Base-by-base conservation (phyloP, 2,888 invertebrate genomes). In the Magallana nippona region DNA sequence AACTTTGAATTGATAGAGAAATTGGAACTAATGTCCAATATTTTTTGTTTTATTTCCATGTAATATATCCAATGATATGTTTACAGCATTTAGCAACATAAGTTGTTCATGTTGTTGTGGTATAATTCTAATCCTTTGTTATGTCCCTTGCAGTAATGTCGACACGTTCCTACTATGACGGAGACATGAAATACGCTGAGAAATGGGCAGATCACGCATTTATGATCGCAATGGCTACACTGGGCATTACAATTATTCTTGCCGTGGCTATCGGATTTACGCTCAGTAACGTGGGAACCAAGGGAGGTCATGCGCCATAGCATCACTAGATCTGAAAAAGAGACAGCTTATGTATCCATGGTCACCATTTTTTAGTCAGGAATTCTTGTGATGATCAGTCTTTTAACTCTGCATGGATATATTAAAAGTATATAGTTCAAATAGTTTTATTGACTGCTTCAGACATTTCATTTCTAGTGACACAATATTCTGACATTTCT, bases 181-280 rank as follows among this genome's bases (percentile, higher is more conserved):
- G 91, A n/a, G 92, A 92, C 83, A 63, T 91, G 27, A 88, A 88
- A 55, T 91, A 90, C 71, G 88, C 92, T 10, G 79, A 89, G 62
- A 92, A 92, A 82, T 92, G 91, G 91, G 90, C 89, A 55, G 88
- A 89, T 80, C 90, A 92, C 71, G 89, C 92, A 17, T 91, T 92
- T 82, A 89, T 91, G 78, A 86, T 89, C 55, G 85, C 89, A 81
- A 91, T 92, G 87, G 85, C 91, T 55, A 89, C 90, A n/a, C 87
- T 92, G 44, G 90, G 91, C 22, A 86, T 87, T 10, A 88, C 91
- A 8, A 81, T 89, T 10, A 86, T 92, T 32, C 82, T 92, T 0
- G 89, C 88, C 63, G 89, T 90, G 17, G 90, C 92, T 15, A 90
- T 92, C n/a, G 91, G 89, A 8, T 92, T 92, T 79, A 86, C 92